Conservation (phyloP, 2,113 vertebrate species). For the Datnioides undecimradiatus region DNA sequence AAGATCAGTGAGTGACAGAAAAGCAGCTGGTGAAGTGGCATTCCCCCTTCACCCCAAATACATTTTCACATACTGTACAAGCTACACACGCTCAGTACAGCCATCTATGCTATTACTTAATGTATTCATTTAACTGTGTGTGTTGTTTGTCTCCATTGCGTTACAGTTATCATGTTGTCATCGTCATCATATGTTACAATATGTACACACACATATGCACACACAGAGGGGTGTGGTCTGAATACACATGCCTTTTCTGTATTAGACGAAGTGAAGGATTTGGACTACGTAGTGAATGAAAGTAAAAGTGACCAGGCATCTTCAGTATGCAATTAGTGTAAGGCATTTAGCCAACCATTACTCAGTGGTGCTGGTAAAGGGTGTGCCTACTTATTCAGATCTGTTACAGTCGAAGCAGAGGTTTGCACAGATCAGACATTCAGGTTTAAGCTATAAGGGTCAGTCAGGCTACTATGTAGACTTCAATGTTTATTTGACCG, state of each 20-base stretch:
- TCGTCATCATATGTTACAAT: background rate
- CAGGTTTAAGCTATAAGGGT: background rate
- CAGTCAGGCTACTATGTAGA: background rate
- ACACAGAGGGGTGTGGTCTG: no score
- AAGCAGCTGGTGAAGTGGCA: constrained; percentile 30
- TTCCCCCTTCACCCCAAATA: constrained; percentile 7
- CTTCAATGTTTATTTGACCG: background rate
- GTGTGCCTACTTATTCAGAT: background rate
- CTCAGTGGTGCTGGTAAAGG: background rate
- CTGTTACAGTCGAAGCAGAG: background rate
- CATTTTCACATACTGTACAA: background rate
- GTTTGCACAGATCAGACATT: background rate
- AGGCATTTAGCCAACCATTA: background rate
- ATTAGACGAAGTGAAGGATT: background rate
- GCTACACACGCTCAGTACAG: no score
- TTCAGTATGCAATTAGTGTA: background rate
- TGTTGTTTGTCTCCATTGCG: background rate
- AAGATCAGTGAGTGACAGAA: constrained; percentile 38
- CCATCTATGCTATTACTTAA: no score
- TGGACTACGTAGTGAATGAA: background rate
- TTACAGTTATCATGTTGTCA: background rate
- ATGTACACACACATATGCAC: background rate
- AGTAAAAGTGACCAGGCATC: background rate
- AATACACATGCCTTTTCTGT: background rate
- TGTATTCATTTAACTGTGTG: no score